phyloP scores from a whole-genome alignment of 2,888 invertebrate genomes.

The Saturnia japonica region DNA sequence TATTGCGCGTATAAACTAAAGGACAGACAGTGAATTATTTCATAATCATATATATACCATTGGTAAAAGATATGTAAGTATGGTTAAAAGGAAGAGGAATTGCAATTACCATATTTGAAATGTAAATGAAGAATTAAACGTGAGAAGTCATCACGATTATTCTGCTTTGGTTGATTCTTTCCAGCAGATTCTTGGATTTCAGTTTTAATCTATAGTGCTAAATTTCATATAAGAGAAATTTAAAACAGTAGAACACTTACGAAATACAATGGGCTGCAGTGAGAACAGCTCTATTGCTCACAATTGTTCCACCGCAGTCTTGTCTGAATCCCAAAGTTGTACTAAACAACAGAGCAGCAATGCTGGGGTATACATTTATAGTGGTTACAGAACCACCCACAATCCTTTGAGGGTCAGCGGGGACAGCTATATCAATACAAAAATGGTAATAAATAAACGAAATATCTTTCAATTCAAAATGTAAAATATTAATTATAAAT shows the following conservation, averaged over 20 bases:
- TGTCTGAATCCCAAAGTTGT: constrained; percentile 33
- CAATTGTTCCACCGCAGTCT: constrained; percentile 41
- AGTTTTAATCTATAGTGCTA: neutral
- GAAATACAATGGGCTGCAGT: constrained; percentile 44
- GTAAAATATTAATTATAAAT: too few species aligned
- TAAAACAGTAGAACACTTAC: constrained; percentile 3
- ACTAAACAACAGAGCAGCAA: constrained; percentile 38
- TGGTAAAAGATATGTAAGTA: neutral
- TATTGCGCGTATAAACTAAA: neutral
- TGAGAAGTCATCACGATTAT: neutral
- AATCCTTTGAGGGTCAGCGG: constrained; percentile 38
- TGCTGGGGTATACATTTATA: constrained; percentile 39
- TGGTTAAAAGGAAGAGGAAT: neutral
- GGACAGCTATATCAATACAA: constrained; percentile 30
- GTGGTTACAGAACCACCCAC: constrained; percentile 46
- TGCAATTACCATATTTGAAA: neutral
- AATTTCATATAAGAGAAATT: neutral
- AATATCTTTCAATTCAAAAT: too few species aligned
- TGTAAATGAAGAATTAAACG: neutral
- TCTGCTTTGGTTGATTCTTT: neutral
- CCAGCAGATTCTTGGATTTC: neutral
- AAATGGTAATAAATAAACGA: neutral
- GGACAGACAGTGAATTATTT: too few species aligned
- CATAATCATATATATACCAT: too few species aligned
- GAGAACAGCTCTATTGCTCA: constrained; percentile 41